Conservation (phyloP, 2,797 vertebrate genomes). For the Chrosomus eos region DNA sequence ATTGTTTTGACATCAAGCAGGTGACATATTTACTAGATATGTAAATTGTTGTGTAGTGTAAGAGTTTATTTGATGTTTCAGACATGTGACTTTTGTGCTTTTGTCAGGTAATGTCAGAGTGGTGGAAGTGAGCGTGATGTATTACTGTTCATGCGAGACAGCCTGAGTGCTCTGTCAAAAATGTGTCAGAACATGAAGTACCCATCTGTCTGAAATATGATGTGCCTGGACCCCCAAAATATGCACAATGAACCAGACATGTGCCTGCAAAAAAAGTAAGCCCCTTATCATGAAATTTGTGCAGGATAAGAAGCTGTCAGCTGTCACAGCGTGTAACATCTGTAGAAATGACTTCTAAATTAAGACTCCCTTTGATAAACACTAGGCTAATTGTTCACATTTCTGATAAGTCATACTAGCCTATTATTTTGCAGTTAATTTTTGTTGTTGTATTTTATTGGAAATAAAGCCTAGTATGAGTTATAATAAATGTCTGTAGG, state of each 20-base stretch:
- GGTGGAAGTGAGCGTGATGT: conserved; percentile 31
- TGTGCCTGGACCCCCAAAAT: conserved; percentile 41
- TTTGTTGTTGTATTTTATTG: not conserved
- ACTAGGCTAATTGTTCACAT: conserved; percentile 11
- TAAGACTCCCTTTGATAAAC: too few relatives aligned
- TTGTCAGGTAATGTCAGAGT: conserved; percentile 42
- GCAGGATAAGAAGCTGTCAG: conserved; percentile 44
- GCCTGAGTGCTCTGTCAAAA: conserved; percentile 41
- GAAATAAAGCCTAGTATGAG: conserved; percentile 17
- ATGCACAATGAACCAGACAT: conserved; percentile 36
- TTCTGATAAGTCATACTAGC: conserved; percentile 36
- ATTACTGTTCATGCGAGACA: conserved; percentile 48
- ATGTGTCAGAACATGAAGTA: conserved; percentile 47
- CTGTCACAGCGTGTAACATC: conserved; percentile 26
- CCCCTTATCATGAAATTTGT: conserved; percentile 50
- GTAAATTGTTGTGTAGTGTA: conserved; percentile 20
- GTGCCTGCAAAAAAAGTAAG: conserved; percentile 46
- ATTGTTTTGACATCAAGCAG: conserved; percentile 37
- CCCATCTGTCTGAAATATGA: conserved; percentile 44
- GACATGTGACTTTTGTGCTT: conserved; percentile 24
- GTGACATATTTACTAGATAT: conserved; percentile 16
- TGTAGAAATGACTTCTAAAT: conserved; percentile 15
- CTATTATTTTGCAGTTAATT: conserved; percentile 28
- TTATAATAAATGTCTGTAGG: conserved; percentile 21
- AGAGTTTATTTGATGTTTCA: not conserved